Evolutionary conservation across 2,113 vertebrate genomes (phyloP), one percentile per base, ranked within the genome.

Genomic region (Solea solea): DNA sequence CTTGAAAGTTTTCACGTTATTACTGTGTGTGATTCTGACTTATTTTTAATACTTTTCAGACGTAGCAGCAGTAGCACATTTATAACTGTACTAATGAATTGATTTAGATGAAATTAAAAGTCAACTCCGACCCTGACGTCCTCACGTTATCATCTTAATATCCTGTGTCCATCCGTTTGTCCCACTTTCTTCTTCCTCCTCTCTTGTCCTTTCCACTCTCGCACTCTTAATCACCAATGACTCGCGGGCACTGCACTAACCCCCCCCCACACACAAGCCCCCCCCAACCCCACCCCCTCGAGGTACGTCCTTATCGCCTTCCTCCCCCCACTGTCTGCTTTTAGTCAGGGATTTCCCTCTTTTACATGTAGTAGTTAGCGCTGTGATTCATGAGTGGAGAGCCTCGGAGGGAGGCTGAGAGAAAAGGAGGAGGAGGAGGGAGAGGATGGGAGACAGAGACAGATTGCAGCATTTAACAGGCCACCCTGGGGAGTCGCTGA

Each of bases 381-480:
- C 58, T 8, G 76, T 86, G 88, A 91, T 88, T 86, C 87, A 91
- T 76, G 82, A 87, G 73, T 25, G 3, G 53, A 2, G 56, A 76
- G 81, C 69, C 83, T 74, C 25, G 3, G 79, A 80, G 85, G 72
- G 52, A 68, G 49, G 58, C 71, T 73, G 51, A 75, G 83, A 83
- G 72, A 73, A 9, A 46, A 9, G 16, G 21, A 48, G 11, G 5
- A 34, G 59, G 53, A n/a, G 61, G 16, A 52, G 78, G 82, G 58
- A 66, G 7, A 82, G 72, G 82, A 64, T 16, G 78, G 69, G 78
- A 81, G 90, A 92, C 85, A 89, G 88, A 91, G 91, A 93, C 90
- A 92, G 92, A 94, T 93, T 93, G 91, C 91, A 87, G 90, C 91
- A 91, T 93, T 94, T 93, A 93, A 91, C 86, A 86, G 87, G 41